These are phyloP conservation scores for Zhuqinia jingwanae DNA, from an alignment of 2,888 invertebrate genomes.

Conservation along the genomic window DNA sequence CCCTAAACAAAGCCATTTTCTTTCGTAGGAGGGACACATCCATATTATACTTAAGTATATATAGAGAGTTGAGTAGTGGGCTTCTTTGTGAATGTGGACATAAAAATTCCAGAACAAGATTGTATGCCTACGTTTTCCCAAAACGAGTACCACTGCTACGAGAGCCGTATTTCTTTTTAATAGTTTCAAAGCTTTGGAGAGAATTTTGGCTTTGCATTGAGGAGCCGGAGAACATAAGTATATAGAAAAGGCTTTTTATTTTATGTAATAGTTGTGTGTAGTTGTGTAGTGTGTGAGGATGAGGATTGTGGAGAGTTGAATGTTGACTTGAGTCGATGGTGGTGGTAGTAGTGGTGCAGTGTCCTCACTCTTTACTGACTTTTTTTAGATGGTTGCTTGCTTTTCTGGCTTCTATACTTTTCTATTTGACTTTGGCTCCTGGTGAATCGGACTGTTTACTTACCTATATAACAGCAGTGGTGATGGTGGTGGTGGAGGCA, in stretches of 20 bases:
- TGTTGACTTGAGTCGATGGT: slow-evolving; percentile 67
- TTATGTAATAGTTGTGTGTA: slow-evolving; percentile 8
- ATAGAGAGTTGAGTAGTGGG: too few species aligned
- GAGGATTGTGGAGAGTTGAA: slow-evolving; percentile 53
- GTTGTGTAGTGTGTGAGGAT: slow-evolving; percentile 27
- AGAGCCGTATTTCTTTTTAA: slow-evolving; percentile 41
- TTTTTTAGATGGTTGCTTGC: not conserved
- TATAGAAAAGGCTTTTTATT: slow-evolving; percentile 27
- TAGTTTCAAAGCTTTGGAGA: slow-evolving; percentile 35
- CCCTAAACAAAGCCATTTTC: slow-evolving; percentile 14
- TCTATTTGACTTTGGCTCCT: slow-evolving; percentile 55
- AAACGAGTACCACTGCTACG: slow-evolving; percentile 6
- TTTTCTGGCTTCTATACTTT: too few species aligned
- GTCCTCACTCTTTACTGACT: slow-evolving; percentile 47
- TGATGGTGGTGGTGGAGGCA: too few species aligned
- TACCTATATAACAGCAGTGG: not conserved
- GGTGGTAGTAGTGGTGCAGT: slow-evolving; percentile 22
- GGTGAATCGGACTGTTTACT: not conserved
- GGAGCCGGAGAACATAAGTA: slow-evolving; percentile 9
- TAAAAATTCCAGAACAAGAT: slow-evolving; percentile 39
- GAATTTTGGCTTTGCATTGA: slow-evolving; percentile 11
- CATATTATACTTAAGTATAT: too few species aligned
- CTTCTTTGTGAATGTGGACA: not conserved
- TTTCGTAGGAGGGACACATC: not conserved
- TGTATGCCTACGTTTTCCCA: not conserved